Evolutionary conservation across 1,140 invertebrate genomes (phyloP).

Genomic region (Drosophila biarmipes): DNA sequence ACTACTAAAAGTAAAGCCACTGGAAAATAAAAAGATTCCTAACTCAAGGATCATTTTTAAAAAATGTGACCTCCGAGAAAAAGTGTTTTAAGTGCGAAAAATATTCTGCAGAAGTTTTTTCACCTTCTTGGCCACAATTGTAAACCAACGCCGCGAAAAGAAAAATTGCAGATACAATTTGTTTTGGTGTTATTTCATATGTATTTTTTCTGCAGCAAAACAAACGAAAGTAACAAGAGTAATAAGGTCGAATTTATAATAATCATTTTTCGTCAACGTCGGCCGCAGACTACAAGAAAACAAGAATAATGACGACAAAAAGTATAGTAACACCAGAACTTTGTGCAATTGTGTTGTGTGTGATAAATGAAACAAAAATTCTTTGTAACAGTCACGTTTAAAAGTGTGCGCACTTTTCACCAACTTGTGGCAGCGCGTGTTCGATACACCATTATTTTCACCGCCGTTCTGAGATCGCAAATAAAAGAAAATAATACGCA

Average conservation of each 20-base stretch:
- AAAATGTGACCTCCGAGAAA: slow-evolving; percentile 22
- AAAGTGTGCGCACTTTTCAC: slow-evolving; percentile 68
- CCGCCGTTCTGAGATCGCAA: slow-evolving; percentile 13
- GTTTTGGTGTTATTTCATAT: slow-evolving; percentile 34
- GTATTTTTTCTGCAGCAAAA: slow-evolving; percentile 33
- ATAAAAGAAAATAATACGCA: slow-evolving; percentile 15
- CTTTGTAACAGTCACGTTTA: slow-evolving; percentile 80
- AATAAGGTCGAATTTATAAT: slow-evolving; percentile 82
- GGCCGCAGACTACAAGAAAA: slow-evolving; percentile 37
- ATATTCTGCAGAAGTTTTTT: neutral
- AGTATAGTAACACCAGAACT: slow-evolving; percentile 17
- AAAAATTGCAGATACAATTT: slow-evolving; percentile 48
- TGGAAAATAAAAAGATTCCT: slow-evolving; percentile 8
- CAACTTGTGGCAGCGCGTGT: slow-evolving; percentile 46
- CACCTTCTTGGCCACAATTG: slow-evolving; percentile 31
- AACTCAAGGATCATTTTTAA: slow-evolving; percentile 24
- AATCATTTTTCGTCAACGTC: slow-evolving; percentile 78
- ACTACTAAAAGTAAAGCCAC: neutral
- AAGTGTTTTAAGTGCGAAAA: slow-evolving; percentile 42
- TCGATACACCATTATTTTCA: slow-evolving; percentile 59
- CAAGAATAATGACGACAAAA: neutral
- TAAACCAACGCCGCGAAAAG: slow-evolving; percentile 29
- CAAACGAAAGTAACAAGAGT: slow-evolving; percentile 81
- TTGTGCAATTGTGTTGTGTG: slow-evolving; percentile 42
- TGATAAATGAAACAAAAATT: slow-evolving; percentile 79